These are phyloP conservation scores for Dicrostonyx torquatus DNA, from an alignment of 2,797 vertebrate species.

Conservation along the genomic window DNA sequence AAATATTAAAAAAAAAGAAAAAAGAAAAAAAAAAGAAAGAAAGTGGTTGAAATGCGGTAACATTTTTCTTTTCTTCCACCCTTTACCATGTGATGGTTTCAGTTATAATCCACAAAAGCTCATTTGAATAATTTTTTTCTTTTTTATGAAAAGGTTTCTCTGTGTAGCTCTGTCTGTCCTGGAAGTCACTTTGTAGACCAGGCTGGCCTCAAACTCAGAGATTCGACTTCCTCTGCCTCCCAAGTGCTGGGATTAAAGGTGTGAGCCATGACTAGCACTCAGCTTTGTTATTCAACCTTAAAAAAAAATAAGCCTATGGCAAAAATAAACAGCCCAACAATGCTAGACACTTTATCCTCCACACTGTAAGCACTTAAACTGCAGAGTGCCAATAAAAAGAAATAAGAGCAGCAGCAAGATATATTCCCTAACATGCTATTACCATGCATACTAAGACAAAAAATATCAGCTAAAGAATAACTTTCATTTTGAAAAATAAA, in stretches of 20 bases:
- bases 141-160: background rate
- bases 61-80: background rate
- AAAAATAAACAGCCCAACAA: background rate
- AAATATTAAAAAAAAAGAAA: too few species aligned
- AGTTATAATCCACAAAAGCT: background rate
- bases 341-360: background rate
- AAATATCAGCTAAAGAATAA: background rate
- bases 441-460: background rate
- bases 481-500: background rate
- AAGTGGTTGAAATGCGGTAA: background rate
- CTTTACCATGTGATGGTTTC: background rate
- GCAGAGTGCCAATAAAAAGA: conserved; percentile 9
- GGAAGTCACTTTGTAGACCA: background rate
- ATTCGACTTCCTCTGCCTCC: background rate
- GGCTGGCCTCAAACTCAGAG: background rate
- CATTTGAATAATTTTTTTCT: background rate
- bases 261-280: background rate
- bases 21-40: too few species aligned
- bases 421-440: background rate
- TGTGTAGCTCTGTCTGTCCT: background rate
- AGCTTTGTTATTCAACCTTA: conserved; percentile 6
- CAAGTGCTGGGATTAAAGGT: background rate
- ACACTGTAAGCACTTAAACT: background rate
- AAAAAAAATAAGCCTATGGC: background rate
- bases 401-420: background rate